Base-by-base conservation (phyloP, 2,797 vertebrate genomes). In the Schizopygopsis malacanthus region DNA sequence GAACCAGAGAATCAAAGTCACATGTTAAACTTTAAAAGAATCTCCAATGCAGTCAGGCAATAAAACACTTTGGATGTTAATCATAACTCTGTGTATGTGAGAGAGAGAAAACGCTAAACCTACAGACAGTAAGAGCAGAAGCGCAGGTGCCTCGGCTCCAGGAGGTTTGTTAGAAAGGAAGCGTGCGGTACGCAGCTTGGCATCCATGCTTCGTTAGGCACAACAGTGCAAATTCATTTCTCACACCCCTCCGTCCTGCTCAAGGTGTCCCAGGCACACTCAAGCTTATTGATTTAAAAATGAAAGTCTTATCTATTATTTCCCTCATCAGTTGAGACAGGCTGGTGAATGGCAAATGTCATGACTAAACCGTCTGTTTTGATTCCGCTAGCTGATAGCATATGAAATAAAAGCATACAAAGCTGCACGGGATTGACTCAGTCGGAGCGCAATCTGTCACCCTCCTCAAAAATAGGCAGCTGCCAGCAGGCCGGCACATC, bases 371-470 rank as follows among this genome's bases (percentile, higher is more conserved):
- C 81, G 82, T 87, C 79, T 87, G 87, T 89, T 90, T 88, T 88
- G 84, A 89, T 90, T 82, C 59, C 25, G 52, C 72, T 72, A 82
- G 81, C 80, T 83, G 86, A 87, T 88, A 86, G 87, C 89, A 89
- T 91, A 89, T 90, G 87, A 73, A 87, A 73, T 77, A 73, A 86
- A 79, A 71, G 54, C 86, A 84, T 88, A 85, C 87, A 82, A 77
- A 89, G 84, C 87, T 86, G 11, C 65, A 87, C 70, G 65, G 54
- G 78, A 90, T 76, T 83, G 86, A 91, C 85, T 91, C 90, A 89
- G 89, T 89, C 91, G 90, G 87, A 90, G 92, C 72, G 78, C 91
- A 92, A 92, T 92, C 92, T 93, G 93, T 90, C 89, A 61, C 77
- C 91, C 87, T 72, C 22, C 72, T 80, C 80, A 86, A 81, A 54